Conservation (phyloP, 2,797 vertebrate species). For the Platalea minor region DNA sequence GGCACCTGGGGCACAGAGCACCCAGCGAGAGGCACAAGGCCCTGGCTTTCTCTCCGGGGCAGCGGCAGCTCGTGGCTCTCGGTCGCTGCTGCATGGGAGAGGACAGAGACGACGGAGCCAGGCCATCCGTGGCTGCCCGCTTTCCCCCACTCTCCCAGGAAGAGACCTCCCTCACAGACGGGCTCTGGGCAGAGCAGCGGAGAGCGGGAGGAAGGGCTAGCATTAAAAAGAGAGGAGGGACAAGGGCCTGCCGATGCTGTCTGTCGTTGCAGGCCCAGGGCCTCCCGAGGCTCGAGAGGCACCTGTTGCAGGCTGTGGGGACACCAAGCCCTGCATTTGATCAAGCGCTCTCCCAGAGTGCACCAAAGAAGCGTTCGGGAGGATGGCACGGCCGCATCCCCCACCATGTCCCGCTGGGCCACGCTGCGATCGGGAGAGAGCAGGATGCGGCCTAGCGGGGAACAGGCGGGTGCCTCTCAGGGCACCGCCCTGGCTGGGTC, state of each 20-base stretch:
- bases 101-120: background rate
- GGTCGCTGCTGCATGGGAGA: background rate
- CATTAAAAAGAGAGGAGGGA: background rate
- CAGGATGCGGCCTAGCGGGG: no score
- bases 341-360: no score
- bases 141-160: no score
- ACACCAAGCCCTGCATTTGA: background rate
- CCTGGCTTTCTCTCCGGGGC: background rate
- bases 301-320: background rate
- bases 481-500: no score
- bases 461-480: background rate
- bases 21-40: background rate
- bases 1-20: background rate
- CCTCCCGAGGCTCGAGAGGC: background rate
- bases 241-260: background rate
- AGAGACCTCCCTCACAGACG: background rate
- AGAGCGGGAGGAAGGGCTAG: background rate
- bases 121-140: background rate
- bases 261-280: no score
- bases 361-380: no score
- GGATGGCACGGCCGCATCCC: no score
- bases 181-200: background rate
- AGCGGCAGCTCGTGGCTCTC: background rate
- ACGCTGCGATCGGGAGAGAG: no score
- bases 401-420: no score